Evolutionary conservation across 2,113 vertebrate genomes (phyloP), one percentile per base, ranked within the genome.

Genomic region (Marmota monax): DNA sequence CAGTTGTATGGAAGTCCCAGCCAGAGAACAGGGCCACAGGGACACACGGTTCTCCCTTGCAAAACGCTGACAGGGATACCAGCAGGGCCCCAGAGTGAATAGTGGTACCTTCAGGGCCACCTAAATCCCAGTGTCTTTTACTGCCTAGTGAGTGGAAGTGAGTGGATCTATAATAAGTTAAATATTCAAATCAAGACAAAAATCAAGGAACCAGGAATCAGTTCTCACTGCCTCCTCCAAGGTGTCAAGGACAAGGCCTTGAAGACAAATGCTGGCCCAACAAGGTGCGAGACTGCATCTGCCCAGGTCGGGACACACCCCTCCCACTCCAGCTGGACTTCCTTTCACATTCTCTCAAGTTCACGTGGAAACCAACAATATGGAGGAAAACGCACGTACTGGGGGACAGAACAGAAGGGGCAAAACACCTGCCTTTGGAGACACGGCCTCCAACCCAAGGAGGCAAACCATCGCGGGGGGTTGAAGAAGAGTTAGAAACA

Each of bases 401-500:
- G 32, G 86, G 83, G 94, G 73, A 29, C 27, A 8, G 32, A 39
- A 69, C 45, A 25, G 84, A 6, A 7, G 0, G 51, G 61, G 90
- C 2, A 13, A 85, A 16, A 70, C 79, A 32, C 27, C 67, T 67
- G 90, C 72, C 67, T 58, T 27, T 67, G 84, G 84, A 84, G 85
- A 73, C 53, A 2, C 0, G 27, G 82, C 95, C 65, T 87, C 73
- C 95, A 95, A 42, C 34, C 3, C 25, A 14, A 27, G 96, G 97
- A 98, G 98, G 97, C 94, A 89, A 69, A 77, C 84, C 88, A 69
- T 61, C 20, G 84, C n/a, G 93, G 97, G 97, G 97, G 97, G 96
- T 96, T 95, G 97, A 98, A 98, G 97, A 96, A 98, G 97, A 96
- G 96, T 97, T 98, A 98, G n/a, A 97, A 98, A 98, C 98, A 98